Evolutionary conservation across 1,140 invertebrate species (phyloP).

Genomic region (Drosophila sucinea): DNA sequence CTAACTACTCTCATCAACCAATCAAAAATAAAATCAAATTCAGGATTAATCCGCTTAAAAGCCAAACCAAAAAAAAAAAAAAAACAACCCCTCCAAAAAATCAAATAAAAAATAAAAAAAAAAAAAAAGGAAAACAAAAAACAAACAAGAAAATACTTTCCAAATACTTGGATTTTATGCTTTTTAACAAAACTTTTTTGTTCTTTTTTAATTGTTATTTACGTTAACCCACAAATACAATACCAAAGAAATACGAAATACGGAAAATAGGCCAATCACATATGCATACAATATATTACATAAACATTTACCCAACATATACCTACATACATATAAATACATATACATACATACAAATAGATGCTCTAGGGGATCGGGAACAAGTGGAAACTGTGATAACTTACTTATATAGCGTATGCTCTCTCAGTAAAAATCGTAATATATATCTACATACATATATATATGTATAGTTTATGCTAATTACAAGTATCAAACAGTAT

Average conservation of each 20-base stretch:
- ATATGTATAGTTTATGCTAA: slow-evolving; percentile 36
- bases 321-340: not conserved
- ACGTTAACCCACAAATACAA: slow-evolving; percentile 8
- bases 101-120: slow-evolving; percentile 24
- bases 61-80: slow-evolving; percentile 29
- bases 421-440: slow-evolving; percentile 39
- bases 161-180: slow-evolving; percentile 21
- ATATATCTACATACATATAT: slow-evolving; percentile 26
- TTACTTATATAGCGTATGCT: slow-evolving; percentile 19
- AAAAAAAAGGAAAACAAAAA: too few relatives aligned
- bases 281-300: not conserved
- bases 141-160: slow-evolving; percentile 31
- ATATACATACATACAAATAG: not conserved
- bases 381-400: slow-evolving; percentile 34
- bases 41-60: slow-evolving; percentile 18
- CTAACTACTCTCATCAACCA: slow-evolving; percentile 2
- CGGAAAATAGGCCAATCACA: slow-evolving; percentile 1
- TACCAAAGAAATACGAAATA: not conserved
- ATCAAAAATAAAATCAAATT: slow-evolving; percentile 2
- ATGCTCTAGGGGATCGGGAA: slow-evolving; percentile 6
- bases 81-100: slow-evolving; percentile 30
- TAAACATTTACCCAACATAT: slow-evolving; percentile 1
- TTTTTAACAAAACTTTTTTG: slow-evolving; percentile 25
- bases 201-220: slow-evolving; percentile 5
- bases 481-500: slow-evolving; percentile 31